Base-by-base conservation (phyloP, 2,113 vertebrate genomes). In the Camelus dromedarius region DNA sequence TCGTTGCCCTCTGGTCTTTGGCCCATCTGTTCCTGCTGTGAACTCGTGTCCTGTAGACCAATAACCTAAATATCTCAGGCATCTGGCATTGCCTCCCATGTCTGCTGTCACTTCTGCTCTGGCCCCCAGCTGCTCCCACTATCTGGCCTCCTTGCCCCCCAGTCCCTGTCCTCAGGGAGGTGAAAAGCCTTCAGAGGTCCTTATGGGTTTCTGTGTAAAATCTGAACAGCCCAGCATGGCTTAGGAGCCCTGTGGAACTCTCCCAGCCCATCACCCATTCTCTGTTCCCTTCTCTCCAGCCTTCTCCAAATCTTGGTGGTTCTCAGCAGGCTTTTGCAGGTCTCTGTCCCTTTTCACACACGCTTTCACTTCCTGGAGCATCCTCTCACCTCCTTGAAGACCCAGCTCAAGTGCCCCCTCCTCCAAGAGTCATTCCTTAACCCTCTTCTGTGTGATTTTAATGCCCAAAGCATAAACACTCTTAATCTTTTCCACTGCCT, bases 231-330 rank as follows among this genome's bases (percentile, higher is more conserved):
- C 50, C 3, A 8, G 30, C 19, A 2, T 0, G 69, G n/a, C 24
- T 35, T 6, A 22, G 46, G n/a, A 46, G 80, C 35, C 20, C n/a
- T 2, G 22, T 0, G 2, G 20, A 16, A 3, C 12, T 24, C 14
- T 14, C 24, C n/a, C 6, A 2, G 14, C 9, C 76, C 24, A 0
- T 11, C 2, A 2, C 77, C n/a, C 12, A 0, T 6, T 1, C 0
- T 13, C 64, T 2, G 1, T 13, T 4, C 66, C 22, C 54, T 7
- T 32, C 58, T 54, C 46, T 24, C 84, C 30, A 72, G 79, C 52
- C 16, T 18, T 2, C 3, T 19, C 48, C 50, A 35, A 30, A 35
- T 1, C 4, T 9, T 6, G 22, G 62, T 19, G 1, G 10, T 18
- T 32, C 42, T 5, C 50, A 20, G 1, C 24, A 32, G 48, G 19